Conservation (phyloP, 2,888 invertebrate species). For the Argyresthia albistria region DNA sequence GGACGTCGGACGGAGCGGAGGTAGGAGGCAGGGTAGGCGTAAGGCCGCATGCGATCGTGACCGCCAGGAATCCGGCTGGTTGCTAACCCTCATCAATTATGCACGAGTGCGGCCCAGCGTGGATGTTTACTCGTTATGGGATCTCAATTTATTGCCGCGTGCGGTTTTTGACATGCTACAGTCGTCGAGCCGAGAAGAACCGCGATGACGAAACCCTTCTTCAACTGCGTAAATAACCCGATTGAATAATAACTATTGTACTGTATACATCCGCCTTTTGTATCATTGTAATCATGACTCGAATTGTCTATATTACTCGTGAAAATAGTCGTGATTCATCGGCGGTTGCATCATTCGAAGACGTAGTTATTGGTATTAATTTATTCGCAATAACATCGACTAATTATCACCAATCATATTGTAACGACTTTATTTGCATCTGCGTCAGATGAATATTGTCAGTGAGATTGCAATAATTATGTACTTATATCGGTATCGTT, state of each 20-base stretch:
- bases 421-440: constrained; percentile 27
- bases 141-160: constrained; percentile 68
- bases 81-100: constrained; percentile 67
- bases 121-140: constrained; percentile 64
- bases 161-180: constrained; percentile 66
- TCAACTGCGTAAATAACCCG: background rate
- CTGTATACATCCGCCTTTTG: background rate
- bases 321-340: constrained; percentile 29
- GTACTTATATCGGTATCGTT: too few species aligned
- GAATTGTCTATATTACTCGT: constrained; percentile 5
- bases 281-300: background rate
- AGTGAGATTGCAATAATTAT: too few species aligned
- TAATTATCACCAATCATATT: too few species aligned
- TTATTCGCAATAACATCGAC: background rate
- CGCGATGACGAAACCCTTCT: constrained; percentile 40
- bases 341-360: constrained; percentile 30
- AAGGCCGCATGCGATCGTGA: constrained; percentile 39
- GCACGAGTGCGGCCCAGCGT: constrained; percentile 66
- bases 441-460: constrained; percentile 35
- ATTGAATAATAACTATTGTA: background rate
- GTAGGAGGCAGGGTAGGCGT: too few species aligned
- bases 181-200: constrained; percentile 32
- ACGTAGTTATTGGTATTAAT: constrained; percentile 8
- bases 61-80: constrained; percentile 64
- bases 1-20: constrained; percentile 43